Conservation (phyloP, 1,140 invertebrate genomes). For the Drosophila kurseongensis region DNA sequence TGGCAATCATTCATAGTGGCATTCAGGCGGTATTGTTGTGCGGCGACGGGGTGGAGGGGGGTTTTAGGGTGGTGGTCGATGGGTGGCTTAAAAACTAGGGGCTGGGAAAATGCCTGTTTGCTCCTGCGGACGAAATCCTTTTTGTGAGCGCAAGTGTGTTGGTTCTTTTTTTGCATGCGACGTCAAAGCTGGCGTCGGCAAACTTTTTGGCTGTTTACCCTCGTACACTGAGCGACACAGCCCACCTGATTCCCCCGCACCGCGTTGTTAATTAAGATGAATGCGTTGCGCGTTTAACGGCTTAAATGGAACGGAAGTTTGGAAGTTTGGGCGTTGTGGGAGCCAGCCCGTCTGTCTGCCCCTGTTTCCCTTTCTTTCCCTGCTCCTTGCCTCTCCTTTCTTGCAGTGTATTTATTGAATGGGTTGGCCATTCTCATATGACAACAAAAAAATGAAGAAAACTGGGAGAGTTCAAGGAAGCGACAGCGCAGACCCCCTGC, state of each 20-base stretch:
- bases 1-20: constrained; percentile 78
- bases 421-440: constrained; percentile 31
- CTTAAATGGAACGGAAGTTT: constrained; percentile 75
- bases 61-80: constrained; percentile 1
- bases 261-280: constrained; percentile 74
- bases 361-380: neutral
- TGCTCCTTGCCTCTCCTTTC: constrained; percentile 12
- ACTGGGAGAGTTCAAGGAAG: constrained; percentile 28
- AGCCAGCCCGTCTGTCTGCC: neutral
- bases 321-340: constrained; percentile 47
- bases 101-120: constrained; percentile 14
- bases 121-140: constrained; percentile 57
- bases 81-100: constrained; percentile 1
- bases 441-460: constrained; percentile 18
- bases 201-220: constrained; percentile 67
- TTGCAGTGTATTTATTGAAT: constrained; percentile 56
- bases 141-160: constrained; percentile 9
- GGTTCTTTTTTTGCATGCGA: constrained; percentile 63
- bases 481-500: constrained; percentile 29
- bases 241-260: neutral
- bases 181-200: constrained; percentile 47
- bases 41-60: constrained; percentile 3
- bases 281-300: constrained; percentile 74
- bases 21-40: constrained; percentile 62
- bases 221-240: constrained; percentile 19